These are phyloP conservation scores for Cheilosia vernalis DNA, from an alignment of 2,888 invertebrate species.

Conservation along the genomic window DNA sequence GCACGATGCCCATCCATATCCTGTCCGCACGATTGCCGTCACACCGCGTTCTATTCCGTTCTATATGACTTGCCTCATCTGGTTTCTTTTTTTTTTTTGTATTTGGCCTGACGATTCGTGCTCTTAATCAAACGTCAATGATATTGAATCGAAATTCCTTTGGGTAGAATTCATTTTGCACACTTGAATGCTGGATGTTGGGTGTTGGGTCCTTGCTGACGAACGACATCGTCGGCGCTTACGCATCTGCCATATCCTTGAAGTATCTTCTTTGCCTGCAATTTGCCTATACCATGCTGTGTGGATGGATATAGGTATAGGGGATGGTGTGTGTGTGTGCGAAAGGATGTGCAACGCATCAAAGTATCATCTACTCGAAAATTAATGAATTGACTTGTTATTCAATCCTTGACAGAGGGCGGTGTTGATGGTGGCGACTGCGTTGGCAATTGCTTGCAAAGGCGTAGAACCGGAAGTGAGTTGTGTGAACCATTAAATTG, in stretches of 20 bases:
- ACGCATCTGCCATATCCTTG: conserved; percentile 44
- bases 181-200: background rate
- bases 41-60: background rate
- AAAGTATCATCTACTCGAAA: conserved; percentile 72
- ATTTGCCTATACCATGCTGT: conserved; percentile 48
- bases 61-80: conserved; percentile 4
- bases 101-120: conserved; percentile 36
- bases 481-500: conserved; percentile 72
- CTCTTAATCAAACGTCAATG: conserved; percentile 73
- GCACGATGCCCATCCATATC: conserved; percentile 39
- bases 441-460: conserved; percentile 7
- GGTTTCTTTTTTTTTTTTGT: background rate
- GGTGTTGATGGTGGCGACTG: background rate
- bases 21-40: conserved; percentile 42
- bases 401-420: conserved; percentile 62
- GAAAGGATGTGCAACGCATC: conserved; percentile 68
- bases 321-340: too few relatives aligned
- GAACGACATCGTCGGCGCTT: background rate
- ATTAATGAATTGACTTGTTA: conserved; percentile 75
- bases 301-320: background rate
- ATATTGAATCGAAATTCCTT: conserved; percentile 68
- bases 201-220: conserved; percentile 5
- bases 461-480: conserved; percentile 41
- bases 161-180: conserved; percentile 52
- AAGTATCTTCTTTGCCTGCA: conserved; percentile 43